Percentiles rank a stretch among this genome's conserved stretches.
Conservation (phyloP, 1,140 invertebrate species). For the Ladona fulva region DNA sequence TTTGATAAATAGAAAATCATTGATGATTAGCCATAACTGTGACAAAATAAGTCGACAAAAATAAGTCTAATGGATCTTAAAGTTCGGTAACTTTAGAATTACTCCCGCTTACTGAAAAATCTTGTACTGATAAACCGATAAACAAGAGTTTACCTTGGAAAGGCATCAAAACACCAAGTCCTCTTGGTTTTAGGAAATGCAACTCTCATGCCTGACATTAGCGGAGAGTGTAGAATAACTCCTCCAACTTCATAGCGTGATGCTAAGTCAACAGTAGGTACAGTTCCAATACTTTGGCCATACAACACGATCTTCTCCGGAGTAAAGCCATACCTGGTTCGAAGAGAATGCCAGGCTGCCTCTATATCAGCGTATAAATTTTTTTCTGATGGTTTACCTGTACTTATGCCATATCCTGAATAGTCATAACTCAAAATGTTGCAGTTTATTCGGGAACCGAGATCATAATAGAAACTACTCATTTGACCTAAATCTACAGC, state of each 20-base stretch:
- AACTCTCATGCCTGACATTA: conserved; percentile 56
- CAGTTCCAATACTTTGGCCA: conserved; percentile 53
- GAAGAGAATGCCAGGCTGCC: conserved; percentile 52
- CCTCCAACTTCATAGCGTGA: conserved; percentile 53
- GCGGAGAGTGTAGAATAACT: conserved; percentile 56
- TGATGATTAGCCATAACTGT: too few species aligned
- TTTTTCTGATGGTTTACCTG: conserved; percentile 56
- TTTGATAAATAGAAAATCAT: too few species aligned
- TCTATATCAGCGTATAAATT: conserved; percentile 62
- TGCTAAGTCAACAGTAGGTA: conserved; percentile 53
- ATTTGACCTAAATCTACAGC: conserved; percentile 56
- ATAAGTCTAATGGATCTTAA: conserved; percentile 11
- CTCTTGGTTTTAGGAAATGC: conserved; percentile 57
- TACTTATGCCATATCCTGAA: conserved; percentile 45
- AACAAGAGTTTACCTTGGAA: conserved; percentile 43
- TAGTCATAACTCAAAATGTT: conserved; percentile 64
- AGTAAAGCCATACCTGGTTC: conserved; percentile 46
- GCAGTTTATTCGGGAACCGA: conserved; percentile 53
- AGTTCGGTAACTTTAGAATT: too few species aligned
- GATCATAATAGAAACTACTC: conserved; percentile 54
- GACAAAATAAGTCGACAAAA: too few species aligned
- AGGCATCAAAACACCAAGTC: conserved; percentile 62
- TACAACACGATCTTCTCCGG: conserved; percentile 60
- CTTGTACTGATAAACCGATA: conserved; percentile 11
- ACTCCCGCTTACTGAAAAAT: too few species aligned